These are phyloP conservation scores for Crossaster papposus DNA, from an alignment of 53 echinoderm and acorn worm genomes.

Conservation along the genomic window DNA sequence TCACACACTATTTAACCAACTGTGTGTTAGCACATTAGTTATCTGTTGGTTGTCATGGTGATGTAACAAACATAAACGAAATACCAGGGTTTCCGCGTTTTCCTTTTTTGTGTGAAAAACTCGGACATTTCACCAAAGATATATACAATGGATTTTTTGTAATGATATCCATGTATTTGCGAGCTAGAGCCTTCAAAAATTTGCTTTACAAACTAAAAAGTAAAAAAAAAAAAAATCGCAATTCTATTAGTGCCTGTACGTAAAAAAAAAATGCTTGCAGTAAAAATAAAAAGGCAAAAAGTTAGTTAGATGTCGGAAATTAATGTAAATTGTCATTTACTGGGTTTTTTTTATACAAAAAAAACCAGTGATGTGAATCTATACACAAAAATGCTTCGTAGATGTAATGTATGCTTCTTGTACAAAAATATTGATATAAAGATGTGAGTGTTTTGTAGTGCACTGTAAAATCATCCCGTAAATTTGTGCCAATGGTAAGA, in stretches of 20 bases:
- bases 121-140: slow-evolving; percentile 66
- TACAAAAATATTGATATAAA: slow-evolving; percentile 31
- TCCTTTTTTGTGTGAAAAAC: slow-evolving; percentile 53
- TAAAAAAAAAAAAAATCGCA: slow-evolving; percentile 44
- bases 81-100: slow-evolving; percentile 64
- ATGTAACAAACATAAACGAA: slow-evolving; percentile 43
- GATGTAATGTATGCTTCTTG: slow-evolving; percentile 17
- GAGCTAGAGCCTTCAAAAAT: slow-evolving; percentile 55
- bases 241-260: slow-evolving; percentile 61
- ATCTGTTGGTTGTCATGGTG: slow-evolving; percentile 12
- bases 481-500: slow-evolving; percentile 42
- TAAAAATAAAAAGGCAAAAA: slow-evolving; percentile 22
- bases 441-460: slow-evolving; percentile 43
- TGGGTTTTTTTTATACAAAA: not conserved
- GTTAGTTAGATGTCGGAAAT: slow-evolving; percentile 43
- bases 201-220: slow-evolving; percentile 35
- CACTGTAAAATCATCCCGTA: slow-evolving; percentile 37
- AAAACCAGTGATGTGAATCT: slow-evolving; percentile 35
- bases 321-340: slow-evolving; percentile 13
- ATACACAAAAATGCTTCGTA: slow-evolving; percentile 20
- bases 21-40: slow-evolving; percentile 13
- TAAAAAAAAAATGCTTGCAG: slow-evolving; percentile 29
- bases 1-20: slow-evolving; percentile 7
- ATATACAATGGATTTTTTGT: slow-evolving; percentile 59
- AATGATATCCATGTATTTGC: slow-evolving; percentile 55